Percentiles rank a stretch among this genome's conserved stretches.
These are phyloP conservation scores for Panagrolaimus sp. DNA, from an alignment of 1,140 invertebrate species.

Conservation along the genomic window DNA sequence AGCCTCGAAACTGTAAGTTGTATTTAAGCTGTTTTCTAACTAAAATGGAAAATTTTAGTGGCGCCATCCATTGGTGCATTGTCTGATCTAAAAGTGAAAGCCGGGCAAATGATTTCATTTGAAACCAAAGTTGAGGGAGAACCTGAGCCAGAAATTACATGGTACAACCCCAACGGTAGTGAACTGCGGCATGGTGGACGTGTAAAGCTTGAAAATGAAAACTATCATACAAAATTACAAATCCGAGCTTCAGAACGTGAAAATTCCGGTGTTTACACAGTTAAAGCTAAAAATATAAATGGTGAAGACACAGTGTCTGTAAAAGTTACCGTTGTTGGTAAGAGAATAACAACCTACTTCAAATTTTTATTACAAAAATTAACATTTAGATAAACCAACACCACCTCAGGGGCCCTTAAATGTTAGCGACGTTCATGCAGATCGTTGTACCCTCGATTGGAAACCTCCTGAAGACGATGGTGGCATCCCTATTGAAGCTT, in stretches of 20 bases:
- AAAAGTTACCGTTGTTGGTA: constrained; percentile 82
- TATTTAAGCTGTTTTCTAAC: background rate
- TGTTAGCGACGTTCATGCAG: constrained; percentile 83
- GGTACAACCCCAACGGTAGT: constrained; percentile 75
- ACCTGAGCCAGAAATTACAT: constrained; percentile 73
- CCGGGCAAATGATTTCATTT: constrained; percentile 83
- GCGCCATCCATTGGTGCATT: constrained; percentile 85
- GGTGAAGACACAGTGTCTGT: constrained; percentile 88
- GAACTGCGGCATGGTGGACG: constrained; percentile 69
- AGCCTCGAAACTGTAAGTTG: constrained; percentile 72
- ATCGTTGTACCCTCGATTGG: constrained; percentile 89
- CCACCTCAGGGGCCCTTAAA: constrained; percentile 88
- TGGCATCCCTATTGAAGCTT: constrained; percentile 73
- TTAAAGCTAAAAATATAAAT: constrained; percentile 82
- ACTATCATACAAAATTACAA: constrained; percentile 83
- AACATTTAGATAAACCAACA: constrained; percentile 88
- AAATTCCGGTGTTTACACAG: constrained; percentile 80
- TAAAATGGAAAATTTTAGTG: constrained; percentile 51
- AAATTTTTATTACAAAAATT: constrained; percentile 62
- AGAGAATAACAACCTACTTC: constrained; percentile 18
- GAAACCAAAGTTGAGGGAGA: constrained; percentile 82
- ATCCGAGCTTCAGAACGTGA: constrained; percentile 76
- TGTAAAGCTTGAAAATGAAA: constrained; percentile 70
- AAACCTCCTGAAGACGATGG: constrained; percentile 75
- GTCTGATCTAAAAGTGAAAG: constrained; percentile 77